Evolutionary conservation across 2,797 vertebrate species (phyloP), one percentile per base, ranked within the genome.

Genomic region (Coranthus polyacanthus): DNA sequence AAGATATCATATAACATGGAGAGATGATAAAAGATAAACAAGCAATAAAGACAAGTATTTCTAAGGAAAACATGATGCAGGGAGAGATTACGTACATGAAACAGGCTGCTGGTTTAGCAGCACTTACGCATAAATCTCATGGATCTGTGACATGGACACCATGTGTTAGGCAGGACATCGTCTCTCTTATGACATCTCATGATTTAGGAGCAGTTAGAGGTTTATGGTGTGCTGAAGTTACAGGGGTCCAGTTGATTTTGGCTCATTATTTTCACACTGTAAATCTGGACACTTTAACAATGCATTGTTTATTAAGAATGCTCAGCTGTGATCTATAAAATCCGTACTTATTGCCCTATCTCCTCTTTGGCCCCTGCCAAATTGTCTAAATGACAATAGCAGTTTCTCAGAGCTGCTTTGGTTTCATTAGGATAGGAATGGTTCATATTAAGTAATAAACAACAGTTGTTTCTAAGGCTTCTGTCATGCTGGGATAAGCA

Each of bases 201-300:
- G 86, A 89, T 91, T 89, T 85, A 85, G 49, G 68, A 71, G 60
- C 57, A 49, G 68, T 47, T 68, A 66, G 24, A 76, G 81, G 72
- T 85, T 90, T 77, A 72, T 76, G 72, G 79, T 87, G 72, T 69
- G 60, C 47, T 66, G 56, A 73, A 68, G 16, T 29, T 44, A 13
- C 0, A 11, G 13, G 46, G 22, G 69, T 53, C 6, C 16, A 34
- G 66, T 56, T 77, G 68, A 64, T 68, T 69, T 75, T 84, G 57
- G 62, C 58, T 49, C 26, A 74, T 83, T 29, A 39, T 86, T 86
- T 62, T 62, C 78, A 84, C 68, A 0, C 67, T 67, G 61, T 85
- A 81, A 88, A 87, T 79, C 68, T 67, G 16, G 18, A 65, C 50
- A 32, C 16, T 21, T 41, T 51, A 42, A 69, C 45, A 22, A 17